Evolutionary conservation across 2,797 vertebrate species (phyloP), one percentile per base, ranked within the genome.

Genomic region (Gallinago nigripennis): DNA sequence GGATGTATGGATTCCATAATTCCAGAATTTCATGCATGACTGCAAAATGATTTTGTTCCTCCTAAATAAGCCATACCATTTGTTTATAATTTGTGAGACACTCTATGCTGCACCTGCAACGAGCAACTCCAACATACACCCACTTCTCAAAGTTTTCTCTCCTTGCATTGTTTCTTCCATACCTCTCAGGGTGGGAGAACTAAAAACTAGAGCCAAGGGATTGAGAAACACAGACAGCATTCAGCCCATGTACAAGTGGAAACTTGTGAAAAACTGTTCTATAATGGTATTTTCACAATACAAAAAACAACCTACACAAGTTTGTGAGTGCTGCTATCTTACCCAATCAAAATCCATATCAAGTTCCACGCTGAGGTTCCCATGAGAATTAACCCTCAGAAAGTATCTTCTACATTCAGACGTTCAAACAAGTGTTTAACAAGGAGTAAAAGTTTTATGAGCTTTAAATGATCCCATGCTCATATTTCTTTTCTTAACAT

Each of bases 391-490:
- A 92, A 82, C 16, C 21, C 18, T 60, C 63, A 72, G 66, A 86
- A 86, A 88, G 13, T 56, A 82, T 53, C 16, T 82, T 78, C 82
- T 70, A 72, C 43, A 48, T 35, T 50, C 80, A 82, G 61, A 48
- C 16, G 23, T 56, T 92, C 45, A 87, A 86, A 65, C 20, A 76
- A 72, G 45, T 48, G n/a, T 76, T 84, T 90, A 90, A 88, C 1
- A 8, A 88, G 66, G 48, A 90, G 46, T 66, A 92, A 79, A 95
- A 95, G 21, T 82, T 84, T 88, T 79, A 82, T 1, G 4, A 86
- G 35, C 39, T 69, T 88, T 94, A 84, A 84, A 90, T 37, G 24
- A 94, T 91, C 81, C 77, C 72, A 93, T 30, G 24, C 24, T 90
- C 33, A 57, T 64, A 54, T 16, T 66, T 86, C 35, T 84, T 82